A percentile compares a stretch with the other conserved stretches of the same genome.
phyloP scores from a whole-genome alignment of 2,888 invertebrate species.

The Amaurobius ferox region DNA sequence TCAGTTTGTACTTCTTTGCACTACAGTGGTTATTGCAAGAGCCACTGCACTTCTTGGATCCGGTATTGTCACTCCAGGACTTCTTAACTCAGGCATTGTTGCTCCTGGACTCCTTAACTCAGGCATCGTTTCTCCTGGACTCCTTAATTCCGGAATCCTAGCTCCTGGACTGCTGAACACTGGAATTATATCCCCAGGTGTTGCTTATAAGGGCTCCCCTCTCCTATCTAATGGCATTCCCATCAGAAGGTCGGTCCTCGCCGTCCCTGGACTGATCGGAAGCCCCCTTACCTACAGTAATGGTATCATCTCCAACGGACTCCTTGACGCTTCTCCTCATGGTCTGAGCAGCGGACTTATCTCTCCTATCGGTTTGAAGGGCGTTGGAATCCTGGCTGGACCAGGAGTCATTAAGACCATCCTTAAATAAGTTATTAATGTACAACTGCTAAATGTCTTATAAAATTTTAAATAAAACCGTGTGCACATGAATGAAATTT shows the following conservation, averaged over 20 bases:
- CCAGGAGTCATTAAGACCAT: constrained; percentile 32
- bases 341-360: constrained; percentile 11
- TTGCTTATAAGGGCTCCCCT: neutral
- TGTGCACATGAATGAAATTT: no score
- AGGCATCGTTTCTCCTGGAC: constrained; percentile 14
- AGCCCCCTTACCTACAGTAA: neutral
- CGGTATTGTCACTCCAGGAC: neutral
- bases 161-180: neutral
- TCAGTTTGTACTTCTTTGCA: neutral
- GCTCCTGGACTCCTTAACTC: constrained; percentile 17
- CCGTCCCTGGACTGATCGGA: constrained; percentile 24
- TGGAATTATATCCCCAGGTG: neutral
- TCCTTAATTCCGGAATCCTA: neutral
- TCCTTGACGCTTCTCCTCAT: constrained; percentile 10
- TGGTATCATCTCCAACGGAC: constrained; percentile 22
- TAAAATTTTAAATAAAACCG: no score
- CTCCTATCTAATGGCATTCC: neutral
- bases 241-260: neutral
- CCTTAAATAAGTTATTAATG: neutral
- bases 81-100: neutral
- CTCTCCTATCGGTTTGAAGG: constrained; percentile 23
- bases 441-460: no score
- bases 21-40: neutral
- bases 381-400: constrained; percentile 19
- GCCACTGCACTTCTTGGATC: neutral